Evolutionary conservation across 2,888 invertebrate species (phyloP), one percentile per base, ranked within the genome.

Genomic region (Diogma glabrata): DNA sequence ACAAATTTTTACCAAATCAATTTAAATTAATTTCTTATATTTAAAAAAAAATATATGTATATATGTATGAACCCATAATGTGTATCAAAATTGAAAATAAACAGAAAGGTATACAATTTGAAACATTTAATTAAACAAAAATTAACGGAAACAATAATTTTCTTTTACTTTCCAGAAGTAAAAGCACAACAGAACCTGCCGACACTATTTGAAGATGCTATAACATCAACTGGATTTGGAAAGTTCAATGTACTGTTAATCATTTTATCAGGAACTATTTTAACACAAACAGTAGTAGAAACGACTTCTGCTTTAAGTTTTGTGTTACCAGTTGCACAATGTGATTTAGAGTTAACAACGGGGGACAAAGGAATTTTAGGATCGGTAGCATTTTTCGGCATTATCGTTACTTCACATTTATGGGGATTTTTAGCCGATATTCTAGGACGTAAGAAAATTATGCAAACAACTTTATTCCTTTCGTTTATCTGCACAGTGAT

Each of bases 381-480:
- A 53, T 69, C 69, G 14, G 63, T 66, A 22, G 66, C 68, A 6
- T 67, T 70, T 60, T 61, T 66, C 28, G 72, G 72, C 58, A 74
- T 75, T 58, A 72, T 77, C 30, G 60, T 70, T 4, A 73, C 74
- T 47, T 76, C 76, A 2, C 73, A 75, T 61, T 59, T 76, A 43
- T 77, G 76, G 76, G 78, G 78, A 8, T 74, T 72, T 57, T 57
- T 76, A 33, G 76, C 75, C 0, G 77, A 77, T 56, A 73, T 73
- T 5, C 67, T 63, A 52, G 78, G 78, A 9, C 60, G 75, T 50
- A 66, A 70, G 56, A 69, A 65, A 46, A 67, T 71, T 2, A 66
- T 75, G 22, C 60, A 74, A n/a, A 64, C 72, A 14, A 70, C 75
- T 16, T 61, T 77, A 50, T 52, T 72, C 8, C 55, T 68, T 5